phyloP scores from a whole-genome alignment of 2,113 vertebrate genomes.

The Phycodurus eques region DNA sequence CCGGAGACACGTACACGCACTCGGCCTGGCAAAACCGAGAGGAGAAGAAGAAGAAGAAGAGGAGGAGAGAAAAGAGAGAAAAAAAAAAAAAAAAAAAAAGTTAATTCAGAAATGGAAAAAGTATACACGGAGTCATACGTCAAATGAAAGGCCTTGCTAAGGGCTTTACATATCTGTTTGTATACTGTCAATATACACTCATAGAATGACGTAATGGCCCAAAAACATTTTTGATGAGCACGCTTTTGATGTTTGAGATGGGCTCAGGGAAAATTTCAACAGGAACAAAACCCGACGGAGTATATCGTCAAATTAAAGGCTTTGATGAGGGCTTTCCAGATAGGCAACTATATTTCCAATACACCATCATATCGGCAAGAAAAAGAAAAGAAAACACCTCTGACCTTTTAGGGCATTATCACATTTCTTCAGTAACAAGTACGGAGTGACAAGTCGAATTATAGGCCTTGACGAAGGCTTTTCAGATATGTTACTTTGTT shows the following conservation, averaged over 20 bases:
- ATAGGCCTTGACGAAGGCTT: background rate
- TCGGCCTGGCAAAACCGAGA: conserved; percentile 73
- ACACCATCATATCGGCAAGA: background rate
- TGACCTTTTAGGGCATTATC: background rate
- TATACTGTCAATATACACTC: background rate
- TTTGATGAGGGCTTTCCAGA: background rate
- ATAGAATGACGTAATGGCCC: too few species aligned
- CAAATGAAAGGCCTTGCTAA: background rate
- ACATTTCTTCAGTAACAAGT: background rate
- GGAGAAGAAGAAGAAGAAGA: too few species aligned
- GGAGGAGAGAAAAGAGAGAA: too few species aligned
- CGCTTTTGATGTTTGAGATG: too few species aligned
- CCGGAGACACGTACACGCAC: conserved; percentile 75
- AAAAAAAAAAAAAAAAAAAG: too few species aligned
- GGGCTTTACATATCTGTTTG: background rate
- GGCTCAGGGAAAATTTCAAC: background rate
- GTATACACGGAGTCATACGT: too few species aligned
- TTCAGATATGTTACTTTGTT: too few species aligned
- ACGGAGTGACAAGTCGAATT: background rate
- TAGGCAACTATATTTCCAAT: background rate
- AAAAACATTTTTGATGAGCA: too few species aligned
- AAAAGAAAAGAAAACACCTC: background rate
- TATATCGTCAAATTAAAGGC: background rate
- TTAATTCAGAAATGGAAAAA: background rate
- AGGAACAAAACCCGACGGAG: background rate